Base-by-base conservation (phyloP, 2,888 invertebrate genomes). In the Rhagonycha fulva region DNA sequence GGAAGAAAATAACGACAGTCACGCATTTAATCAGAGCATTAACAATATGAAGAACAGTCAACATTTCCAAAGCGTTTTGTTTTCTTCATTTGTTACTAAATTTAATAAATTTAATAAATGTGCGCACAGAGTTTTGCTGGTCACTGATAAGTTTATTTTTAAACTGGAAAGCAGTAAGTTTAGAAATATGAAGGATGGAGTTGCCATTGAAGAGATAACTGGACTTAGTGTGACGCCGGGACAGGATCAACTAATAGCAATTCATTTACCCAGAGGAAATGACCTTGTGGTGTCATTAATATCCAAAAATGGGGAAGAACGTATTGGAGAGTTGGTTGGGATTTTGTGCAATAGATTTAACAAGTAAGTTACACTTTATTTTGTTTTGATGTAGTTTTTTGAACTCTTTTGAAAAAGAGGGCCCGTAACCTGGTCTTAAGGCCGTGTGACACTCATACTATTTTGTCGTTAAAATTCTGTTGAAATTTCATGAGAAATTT, bases 141-240 rank as follows among this genome's bases (percentile, higher is more conserved):
- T 98, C 78, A 97, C 98, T 0, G 97, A 97, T 81, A 90, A 91
- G 23, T 92, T 92, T 32, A 91, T 98, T 81, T 97, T 94, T 89
- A 98, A 98, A 86, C 89, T 98, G 82, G 97, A 98, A 84, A 92
- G 93, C 2, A 89, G 92, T 82, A 97, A 95, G 84, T 98, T 97
- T 88, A 96, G 95, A 84, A 93, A 94, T 67, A 92, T 98, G 91
- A 95, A 94, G 86, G 94, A 95, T 82, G 95, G 95, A 11, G 83
- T 86, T n/a, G 81, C 82, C 9, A 76, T 88, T 19, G 81, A 78
- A 32, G 82, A 84, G 19, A 90, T 98, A 71, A 96, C 95, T 0
- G 95, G 95, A 0, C 87, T 98, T 66, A 96, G 96, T 82, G 92
- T 98, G 28, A 96, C 95, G 84, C 94, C 96, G 30, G 95, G 95